Evolutionary conservation across 2,888 invertebrate species (phyloP), one percentile per base, ranked within the genome.

Genomic region (Conops quadrifasciatus): DNA sequence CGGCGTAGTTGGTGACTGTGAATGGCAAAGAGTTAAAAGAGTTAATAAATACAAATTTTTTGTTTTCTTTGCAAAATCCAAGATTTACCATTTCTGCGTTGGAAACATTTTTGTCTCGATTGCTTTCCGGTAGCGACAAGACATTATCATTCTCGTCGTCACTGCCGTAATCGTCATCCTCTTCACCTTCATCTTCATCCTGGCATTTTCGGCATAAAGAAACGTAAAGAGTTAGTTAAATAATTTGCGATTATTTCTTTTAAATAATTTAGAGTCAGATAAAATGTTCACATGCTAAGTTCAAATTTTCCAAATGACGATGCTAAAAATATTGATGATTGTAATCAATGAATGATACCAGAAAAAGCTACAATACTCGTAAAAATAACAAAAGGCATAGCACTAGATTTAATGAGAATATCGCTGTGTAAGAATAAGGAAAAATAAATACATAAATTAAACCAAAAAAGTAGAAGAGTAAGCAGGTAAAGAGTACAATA

Each of bases 71-170:
- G 4, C 2, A 84, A 15, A 21, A 45, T 58, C 16, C 9, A 28
- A 59, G 4, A 72, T 65, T 74, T 28, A 78, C 76, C 71, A 66
- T 36, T 19, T 15, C 30, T 24, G 45, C 7, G 15, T 13, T 21
- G 43, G 28, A 64, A 28, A 24, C 15, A 28, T 19, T 49, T 3
- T 49, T 15, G n/a, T 49, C 49, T 49, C 19, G 49, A 49, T 49
- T 49, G 11, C 7, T 49, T n/a, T 49, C 49, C n/a, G 7, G 11
- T 11, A 49, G 49, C 11, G n/a, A n/a, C n/a, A 49, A 49, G 11
- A 15, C n/a, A 13, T 49, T 11, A n/a, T 49, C n/a, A 49, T 19
- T 11, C 3, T 49, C 49, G 3, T 49, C 49, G 19, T 15, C 19
- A 15, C 11, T 11, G 11, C 19, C 49, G 4, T 49, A 49, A 19